Evolutionary conservation across 2,113 vertebrate species (phyloP), one percentile per base, ranked within the genome.

Genomic region (Bujurquina vittata): DNA sequence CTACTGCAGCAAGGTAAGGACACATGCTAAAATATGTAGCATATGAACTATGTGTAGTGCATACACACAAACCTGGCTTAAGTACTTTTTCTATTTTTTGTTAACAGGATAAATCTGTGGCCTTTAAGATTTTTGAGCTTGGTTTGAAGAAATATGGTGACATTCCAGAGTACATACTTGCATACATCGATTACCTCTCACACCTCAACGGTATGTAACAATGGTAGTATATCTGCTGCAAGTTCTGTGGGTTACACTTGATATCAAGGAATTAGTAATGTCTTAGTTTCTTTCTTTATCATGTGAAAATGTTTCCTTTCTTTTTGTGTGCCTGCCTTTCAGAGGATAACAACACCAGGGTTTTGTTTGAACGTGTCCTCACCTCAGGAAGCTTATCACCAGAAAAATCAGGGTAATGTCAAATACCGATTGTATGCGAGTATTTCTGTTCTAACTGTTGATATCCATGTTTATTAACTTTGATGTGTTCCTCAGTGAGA

Each of bases 301-400:
- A 54, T 31, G 46, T 7, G 29, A 72, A 72, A n/a, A 72, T 3
- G 17, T 72, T 15, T 37, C 2, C 9, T 37, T 37, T 37, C 2
- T 9, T 10, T 37, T 37, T 10, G 3, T 7, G 5, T 37, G 4
- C 69, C 33, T 54, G 18, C 9, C 57, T 40, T 35, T 85, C 95
- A 99, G 98, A 99, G 97, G 98, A 99, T 92, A 99, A 99, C 94
- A 99, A 99, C 94, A 99, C 98, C 22, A 96, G 98, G 94, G 98
- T 99, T 94, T 95, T 99, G 92, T 99, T 99, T 96, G 98, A 99
- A 94, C 96, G 98, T 37, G 98, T 99, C 92, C 96, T 99, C 93
- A 99, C 98, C 78, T 99, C 98, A 83, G 98, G 98, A 93, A 99
- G 97, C 91, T 95, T 99, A 92, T 98, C 98, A 77, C 96, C 98